Base-by-base conservation (phyloP, 2,113 vertebrate species). In the Crypturellus undulatus region DNA sequence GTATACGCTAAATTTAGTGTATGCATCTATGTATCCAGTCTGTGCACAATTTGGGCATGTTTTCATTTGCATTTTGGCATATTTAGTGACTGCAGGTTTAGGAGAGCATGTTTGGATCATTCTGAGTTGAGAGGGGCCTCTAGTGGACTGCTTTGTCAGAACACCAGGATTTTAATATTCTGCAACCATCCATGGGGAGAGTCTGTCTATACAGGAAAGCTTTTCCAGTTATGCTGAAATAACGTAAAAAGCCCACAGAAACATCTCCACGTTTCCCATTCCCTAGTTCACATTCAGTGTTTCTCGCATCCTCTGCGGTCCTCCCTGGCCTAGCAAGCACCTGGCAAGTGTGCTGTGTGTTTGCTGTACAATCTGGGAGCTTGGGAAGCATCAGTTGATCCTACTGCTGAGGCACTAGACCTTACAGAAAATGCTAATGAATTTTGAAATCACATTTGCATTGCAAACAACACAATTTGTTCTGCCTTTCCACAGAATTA, bases 391-490 rank as follows among this genome's bases (percentile, higher is more conserved):
- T 45, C 47, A 0, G 40, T 89, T 36, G 47, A 18, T n/a, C 79
- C 80, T 43, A 9, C 69, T 24, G 9, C 43, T 13, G 76, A 82
- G 87, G 89, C 69, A 60, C 49, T 83, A 84, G 95, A 80, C 80
- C 84, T 96, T 94, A 82, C 88, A 90, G 75, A 77, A 80, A 83
- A 79, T 65, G 84, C 28, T 89, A 93, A 92, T 73, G 77, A 91
- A 69, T 84, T 95, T 79, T 95, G 95, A 95, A 96, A 95, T 93
- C 52, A 4, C 30, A 96, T 97, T 93, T 97, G 92, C 94, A 95
- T 96, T 97, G 95, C 96, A 98, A 95, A 97, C 81, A 78, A 64
- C 15, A 64, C 62, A 67, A 94, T 97, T 96, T 96, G 95, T 96
- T 96, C 94, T 78, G 94, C 84, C 65, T 96, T 91, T 95, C n/a